phyloP scores from a whole-genome alignment of 2,888 invertebrate genomes.

The Glaucopsyche alexis region DNA sequence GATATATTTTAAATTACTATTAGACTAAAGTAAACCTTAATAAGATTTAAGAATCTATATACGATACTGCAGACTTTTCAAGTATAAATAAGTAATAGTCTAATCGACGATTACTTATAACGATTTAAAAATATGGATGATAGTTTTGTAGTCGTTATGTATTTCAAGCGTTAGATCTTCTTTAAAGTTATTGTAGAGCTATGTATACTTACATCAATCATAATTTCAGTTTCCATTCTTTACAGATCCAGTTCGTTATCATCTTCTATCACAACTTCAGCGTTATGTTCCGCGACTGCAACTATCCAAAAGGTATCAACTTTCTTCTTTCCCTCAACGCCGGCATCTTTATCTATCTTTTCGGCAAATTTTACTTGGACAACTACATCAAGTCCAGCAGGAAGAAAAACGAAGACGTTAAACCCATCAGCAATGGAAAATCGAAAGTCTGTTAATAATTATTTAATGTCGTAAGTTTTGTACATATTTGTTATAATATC shows the following conservation, averaged over 20 bases:
- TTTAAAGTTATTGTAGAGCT: too few species aligned
- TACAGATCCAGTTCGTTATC: slow-evolving; percentile 86
- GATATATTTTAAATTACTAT: too few species aligned
- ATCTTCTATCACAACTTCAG: slow-evolving; percentile 85
- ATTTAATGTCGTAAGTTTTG: not conserved
- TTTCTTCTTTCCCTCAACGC: slow-evolving; percentile 84
- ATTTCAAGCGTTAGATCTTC: too few species aligned
- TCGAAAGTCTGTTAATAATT: slow-evolving; percentile 3
- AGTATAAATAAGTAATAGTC: too few species aligned
- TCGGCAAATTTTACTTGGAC: slow-evolving; percentile 86
- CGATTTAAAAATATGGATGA: too few species aligned
- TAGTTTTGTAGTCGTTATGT: too few species aligned
- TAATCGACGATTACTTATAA: too few species aligned
- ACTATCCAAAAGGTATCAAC: slow-evolving; percentile 85
- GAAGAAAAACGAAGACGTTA: slow-evolving; percentile 21
- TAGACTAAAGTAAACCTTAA: too few species aligned
- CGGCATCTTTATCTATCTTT: slow-evolving; percentile 86
- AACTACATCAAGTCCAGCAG: slow-evolving; percentile 76
- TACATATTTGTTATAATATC: slow-evolving; percentile 27
- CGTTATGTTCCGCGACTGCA: slow-evolving; percentile 84
- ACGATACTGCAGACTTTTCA: too few species aligned
- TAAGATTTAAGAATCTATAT: too few species aligned
- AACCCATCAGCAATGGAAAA: not conserved
- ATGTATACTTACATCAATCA: not conserved
- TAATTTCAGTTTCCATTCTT: slow-evolving; percentile 38